Evolutionary conservation across 2,797 vertebrate genomes (phyloP).

Genomic region (Zalophus californianus): DNA sequence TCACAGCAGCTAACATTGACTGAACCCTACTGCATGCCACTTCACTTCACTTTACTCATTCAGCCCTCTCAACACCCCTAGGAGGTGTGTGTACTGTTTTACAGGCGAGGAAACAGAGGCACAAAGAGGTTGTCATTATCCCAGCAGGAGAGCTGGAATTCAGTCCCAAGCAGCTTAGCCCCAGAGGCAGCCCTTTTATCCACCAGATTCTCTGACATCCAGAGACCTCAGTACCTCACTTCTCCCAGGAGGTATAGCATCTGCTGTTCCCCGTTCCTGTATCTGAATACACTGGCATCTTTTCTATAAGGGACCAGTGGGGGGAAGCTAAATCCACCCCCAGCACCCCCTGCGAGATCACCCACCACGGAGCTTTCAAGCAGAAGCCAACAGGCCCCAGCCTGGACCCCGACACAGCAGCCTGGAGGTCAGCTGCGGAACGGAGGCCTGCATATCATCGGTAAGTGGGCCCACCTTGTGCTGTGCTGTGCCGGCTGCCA

Average conservation of each 20-base stretch:
- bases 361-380: conserved; percentile 95
- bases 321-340: conserved; percentile 93
- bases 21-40: not conserved
- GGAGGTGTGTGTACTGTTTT: not conserved
- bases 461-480: conserved; percentile 82
- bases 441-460: conserved; percentile 91
- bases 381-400: conserved; percentile 90
- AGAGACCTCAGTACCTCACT: not conserved
- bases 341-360: conserved; percentile 95
- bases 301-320: conserved; percentile 84
- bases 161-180: not conserved
- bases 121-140: not conserved
- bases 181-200: not conserved
- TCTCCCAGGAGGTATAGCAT: not conserved
- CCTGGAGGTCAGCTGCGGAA: conserved; percentile 88
- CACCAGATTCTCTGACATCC: not conserved
- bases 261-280: not conserved
- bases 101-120: not conserved
- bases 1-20: not conserved
- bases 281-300: not conserved
- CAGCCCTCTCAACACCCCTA: not conserved
- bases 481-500: fast-evolving
- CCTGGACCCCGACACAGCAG: conserved; percentile 83
- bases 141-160: not conserved
- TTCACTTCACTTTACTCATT: not conserved